Evolutionary conservation across 2,797 vertebrate species (phyloP).

Genomic region (Crocidura indochinensis): DNA sequence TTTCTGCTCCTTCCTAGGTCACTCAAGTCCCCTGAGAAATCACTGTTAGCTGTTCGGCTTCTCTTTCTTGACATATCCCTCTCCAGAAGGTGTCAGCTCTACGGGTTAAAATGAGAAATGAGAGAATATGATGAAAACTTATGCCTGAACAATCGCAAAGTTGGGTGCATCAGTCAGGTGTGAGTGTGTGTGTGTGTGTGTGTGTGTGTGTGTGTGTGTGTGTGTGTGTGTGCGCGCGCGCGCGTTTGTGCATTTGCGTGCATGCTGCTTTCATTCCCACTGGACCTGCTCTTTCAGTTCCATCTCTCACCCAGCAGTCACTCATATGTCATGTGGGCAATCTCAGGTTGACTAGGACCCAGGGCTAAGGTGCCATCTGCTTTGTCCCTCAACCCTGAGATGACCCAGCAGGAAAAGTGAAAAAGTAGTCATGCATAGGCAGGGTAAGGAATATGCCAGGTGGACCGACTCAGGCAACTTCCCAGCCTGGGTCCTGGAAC

Average conservation of each 20-base stretch:
- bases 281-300: background rate
- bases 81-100: background rate
- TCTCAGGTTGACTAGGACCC: background rate
- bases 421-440: slow-evolving; percentile 20
- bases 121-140: too few relatives aligned
- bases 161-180: too few relatives aligned
- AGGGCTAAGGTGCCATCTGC: background rate
- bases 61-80: background rate
- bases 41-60: background rate
- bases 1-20: background rate
- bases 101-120: rapidly evolving
- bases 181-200: too few relatives aligned
- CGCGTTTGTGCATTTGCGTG: too few relatives aligned
- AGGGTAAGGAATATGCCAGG: slow-evolving; percentile 19
- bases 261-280: background rate
- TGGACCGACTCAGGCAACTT: slow-evolving; percentile 27
- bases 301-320: background rate
- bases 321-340: slow-evolving; percentile 35
- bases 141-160: too few relatives aligned
- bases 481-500: slow-evolving; percentile 31
- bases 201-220: too few relatives aligned
- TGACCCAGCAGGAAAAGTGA: slow-evolving; percentile 65
- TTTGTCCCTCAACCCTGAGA: slow-evolving; percentile 65
- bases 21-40: background rate
- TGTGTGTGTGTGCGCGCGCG: too few relatives aligned